Percentiles rank a stretch among this genome's conserved stretches.
phyloP scores from a whole-genome alignment of 2,888 invertebrate genomes.

The Nemotelus nigrinus region DNA sequence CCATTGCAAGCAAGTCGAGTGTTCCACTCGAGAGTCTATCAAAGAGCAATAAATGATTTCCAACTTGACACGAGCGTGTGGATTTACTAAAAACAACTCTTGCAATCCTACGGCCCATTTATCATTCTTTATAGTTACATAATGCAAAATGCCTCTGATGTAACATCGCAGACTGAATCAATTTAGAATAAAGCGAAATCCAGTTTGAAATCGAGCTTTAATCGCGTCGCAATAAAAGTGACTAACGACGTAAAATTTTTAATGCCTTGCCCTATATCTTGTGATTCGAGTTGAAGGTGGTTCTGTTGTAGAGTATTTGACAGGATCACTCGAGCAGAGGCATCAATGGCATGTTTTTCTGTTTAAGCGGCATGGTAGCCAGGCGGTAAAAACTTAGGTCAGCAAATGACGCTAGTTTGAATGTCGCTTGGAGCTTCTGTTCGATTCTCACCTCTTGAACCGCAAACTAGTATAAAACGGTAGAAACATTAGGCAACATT shows the following conservation, averaged over 20 bases:
- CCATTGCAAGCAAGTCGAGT: too few relatives aligned
- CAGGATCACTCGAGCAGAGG: not conserved
- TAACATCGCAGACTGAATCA: not conserved
- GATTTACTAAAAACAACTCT: not conserved
- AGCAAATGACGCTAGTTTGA: not conserved
- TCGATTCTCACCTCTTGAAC: conserved; percentile 42
- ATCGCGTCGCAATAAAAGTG: conserved; percentile 36
- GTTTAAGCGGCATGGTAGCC: too few relatives aligned
- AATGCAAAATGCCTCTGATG: conserved; percentile 13
- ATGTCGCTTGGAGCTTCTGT: conserved; percentile 30
- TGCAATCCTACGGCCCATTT: not conserved
- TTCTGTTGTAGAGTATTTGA: not conserved
- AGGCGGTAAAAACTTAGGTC: too few relatives aligned
- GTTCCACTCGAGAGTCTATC: too few relatives aligned
- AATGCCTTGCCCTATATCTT: conserved; percentile 19
- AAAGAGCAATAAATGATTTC: too few relatives aligned
- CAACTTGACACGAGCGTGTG: too few relatives aligned
- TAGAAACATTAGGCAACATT: conserved; percentile 37
- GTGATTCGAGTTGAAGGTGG: not conserved
- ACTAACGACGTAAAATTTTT: conserved; percentile 30
- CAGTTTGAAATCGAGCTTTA: conserved; percentile 27
- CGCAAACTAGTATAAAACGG: not conserved
- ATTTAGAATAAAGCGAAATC: not conserved
- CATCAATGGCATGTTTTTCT: too few relatives aligned
- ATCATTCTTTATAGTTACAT: conserved; percentile 8